Base-by-base conservation (phyloP, 2,113 vertebrate genomes). In the Triplophysa siluroides region DNA sequence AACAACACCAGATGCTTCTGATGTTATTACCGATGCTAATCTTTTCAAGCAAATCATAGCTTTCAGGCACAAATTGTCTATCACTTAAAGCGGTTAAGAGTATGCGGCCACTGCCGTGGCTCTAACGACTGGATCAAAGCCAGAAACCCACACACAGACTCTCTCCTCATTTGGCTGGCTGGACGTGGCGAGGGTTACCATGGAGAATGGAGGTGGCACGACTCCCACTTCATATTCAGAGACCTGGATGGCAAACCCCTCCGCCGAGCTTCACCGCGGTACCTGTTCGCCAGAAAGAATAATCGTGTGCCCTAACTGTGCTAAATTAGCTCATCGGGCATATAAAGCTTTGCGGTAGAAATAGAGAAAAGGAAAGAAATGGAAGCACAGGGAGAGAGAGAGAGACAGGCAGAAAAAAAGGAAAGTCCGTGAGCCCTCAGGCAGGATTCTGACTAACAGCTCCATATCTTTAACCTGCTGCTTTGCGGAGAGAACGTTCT, bases 251-350 rank as follows among this genome's bases (percentile, higher is more conserved):
- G 80, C 74, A 3, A 81, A 29, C 13, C 24, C 70, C 47, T 29
- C 56, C 23, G 52, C 72, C 38, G 41, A 79, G 38, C 60, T 60
- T 67, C 73, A 79, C 38, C 83, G 81, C 70, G 76, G 50, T 80
- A 77, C 64, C 45, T 73, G 77, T 26, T 76, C 69, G 75, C 80
- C 26, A 61, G 79, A 78, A 83, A 78, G 62, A 84, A 81, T 79
- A 70, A 89, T 84, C 64, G 64, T 79, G 78, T 72, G 81, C 66
- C 66, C 61, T 80, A 56, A 80, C 74, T 83, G 73, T 54, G 78
- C 56, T 83, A 85, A 82, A 90, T 88, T 78, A 89, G 83, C 88
- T 87, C 88, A 90, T 90, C 90, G 89, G 86, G 87, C 85, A 85
- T 81, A 85, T 81, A 83, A 88, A 90, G 86, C 74, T 38, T 18